Evolutionary conservation across 2,113 vertebrate genomes (phyloP).

Genomic region (Pica pica): DNA sequence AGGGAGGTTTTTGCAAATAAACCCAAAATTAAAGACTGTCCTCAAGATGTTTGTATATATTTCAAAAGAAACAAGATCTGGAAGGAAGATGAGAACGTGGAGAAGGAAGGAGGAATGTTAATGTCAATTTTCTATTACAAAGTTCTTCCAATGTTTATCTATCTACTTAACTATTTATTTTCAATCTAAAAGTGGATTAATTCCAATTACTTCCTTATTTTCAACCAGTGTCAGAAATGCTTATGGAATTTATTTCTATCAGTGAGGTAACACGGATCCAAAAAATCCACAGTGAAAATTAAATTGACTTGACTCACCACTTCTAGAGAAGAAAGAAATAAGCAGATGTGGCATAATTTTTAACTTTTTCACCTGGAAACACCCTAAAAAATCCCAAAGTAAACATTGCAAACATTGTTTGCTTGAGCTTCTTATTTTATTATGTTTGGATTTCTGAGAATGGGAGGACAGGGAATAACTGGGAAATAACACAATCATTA

Average conservation of each 20-base stretch:
- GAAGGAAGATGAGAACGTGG: neutral
- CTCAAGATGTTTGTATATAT: neutral
- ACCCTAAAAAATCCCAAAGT: neutral
- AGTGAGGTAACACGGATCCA: neutral
- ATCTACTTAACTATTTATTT: neutral
- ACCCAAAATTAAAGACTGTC: neutral
- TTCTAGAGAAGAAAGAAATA: neutral
- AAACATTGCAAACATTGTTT: neutral
- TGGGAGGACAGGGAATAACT: neutral
- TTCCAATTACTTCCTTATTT: neutral
- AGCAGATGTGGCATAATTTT: neutral
- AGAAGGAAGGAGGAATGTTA: neutral
- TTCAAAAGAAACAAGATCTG: neutral
- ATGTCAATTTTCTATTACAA: neutral
- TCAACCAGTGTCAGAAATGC: neutral
- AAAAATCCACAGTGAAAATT: neutral
- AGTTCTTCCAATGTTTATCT: rapidly evolving
- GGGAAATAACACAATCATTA: neutral
- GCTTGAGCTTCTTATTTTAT: neutral
- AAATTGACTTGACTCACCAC: neutral
- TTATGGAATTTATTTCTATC: neutral
- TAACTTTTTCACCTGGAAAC: neutral
- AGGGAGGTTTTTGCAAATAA: neutral
- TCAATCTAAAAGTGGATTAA: neutral
- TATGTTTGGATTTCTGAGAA: neutral